Evolutionary conservation across 1,140 invertebrate species (phyloP).

Genomic region (Hesperophylax magnus): DNA sequence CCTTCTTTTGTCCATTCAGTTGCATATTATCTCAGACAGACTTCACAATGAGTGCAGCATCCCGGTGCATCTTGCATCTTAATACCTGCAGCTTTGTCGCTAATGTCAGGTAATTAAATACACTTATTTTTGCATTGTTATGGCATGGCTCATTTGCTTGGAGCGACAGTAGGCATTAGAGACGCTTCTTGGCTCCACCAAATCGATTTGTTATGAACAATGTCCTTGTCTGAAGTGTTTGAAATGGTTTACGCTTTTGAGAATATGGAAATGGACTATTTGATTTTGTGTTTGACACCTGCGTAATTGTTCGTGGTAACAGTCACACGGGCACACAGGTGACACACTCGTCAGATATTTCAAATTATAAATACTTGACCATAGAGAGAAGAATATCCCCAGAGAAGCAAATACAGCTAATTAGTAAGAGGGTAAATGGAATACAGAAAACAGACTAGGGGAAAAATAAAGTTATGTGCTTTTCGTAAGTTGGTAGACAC

Average conservation of each 20-base stretch:
- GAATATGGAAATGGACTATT: background rate
- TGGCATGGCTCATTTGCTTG: background rate
- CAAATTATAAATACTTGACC: no score
- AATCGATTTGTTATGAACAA: slow-evolving; percentile 43
- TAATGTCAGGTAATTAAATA: background rate
- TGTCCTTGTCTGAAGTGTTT: background rate
- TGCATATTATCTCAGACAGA: slow-evolving; percentile 32
- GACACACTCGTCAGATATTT: no score
- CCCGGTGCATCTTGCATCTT: slow-evolving; percentile 20
- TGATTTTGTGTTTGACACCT: no score
- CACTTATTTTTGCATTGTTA: slow-evolving; percentile 11
- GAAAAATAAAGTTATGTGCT: no score
- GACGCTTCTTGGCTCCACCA: slow-evolving; percentile 12
- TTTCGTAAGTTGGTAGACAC: no score
- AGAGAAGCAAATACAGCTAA: no score
- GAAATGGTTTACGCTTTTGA: background rate
- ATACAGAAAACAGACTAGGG: no score
- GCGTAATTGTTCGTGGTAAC: no score
- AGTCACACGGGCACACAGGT: no score
- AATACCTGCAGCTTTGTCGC: background rate
- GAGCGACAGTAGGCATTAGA: background rate
- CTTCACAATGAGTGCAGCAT: slow-evolving; percentile 22
- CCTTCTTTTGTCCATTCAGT: slow-evolving; percentile 24
- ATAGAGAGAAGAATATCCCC: no score
- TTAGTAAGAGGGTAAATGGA: no score